These are phyloP conservation scores for Hyperoplus immaculatus DNA, from an alignment of 2,797 vertebrate species.

Conservation along the genomic window DNA sequence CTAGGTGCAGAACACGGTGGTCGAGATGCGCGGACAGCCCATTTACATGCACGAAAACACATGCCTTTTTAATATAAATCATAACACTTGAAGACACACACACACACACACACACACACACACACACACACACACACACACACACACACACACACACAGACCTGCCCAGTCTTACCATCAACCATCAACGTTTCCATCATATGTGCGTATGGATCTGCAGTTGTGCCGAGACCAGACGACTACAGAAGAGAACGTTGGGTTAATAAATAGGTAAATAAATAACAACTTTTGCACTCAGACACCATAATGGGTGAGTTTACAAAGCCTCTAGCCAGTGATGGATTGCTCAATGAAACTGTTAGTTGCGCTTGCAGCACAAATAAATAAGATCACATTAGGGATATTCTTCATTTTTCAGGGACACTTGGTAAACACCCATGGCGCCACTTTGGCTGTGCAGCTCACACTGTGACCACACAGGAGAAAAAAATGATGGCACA, in stretches of 20 bases:
- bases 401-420: slow-evolving; percentile 25
- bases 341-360: slow-evolving; percentile 40
- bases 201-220: neutral
- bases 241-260: neutral
- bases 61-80: neutral
- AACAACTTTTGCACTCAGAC: slow-evolving; percentile 18
- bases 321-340: slow-evolving; percentile 24
- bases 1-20: neutral
- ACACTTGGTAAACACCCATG: slow-evolving; percentile 21
- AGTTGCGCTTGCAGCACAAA: slow-evolving; percentile 35
- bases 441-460: slow-evolving; percentile 13
- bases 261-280: slow-evolving; percentile 30
- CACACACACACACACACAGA: too few species aligned
- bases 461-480: slow-evolving; percentile 7
- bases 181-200: slow-evolving; percentile 6
- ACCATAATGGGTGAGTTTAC: slow-evolving; percentile 35
- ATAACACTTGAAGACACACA: neutral
- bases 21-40: neutral
- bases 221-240: slow-evolving; percentile 7
- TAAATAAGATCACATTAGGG: slow-evolving; percentile 39
- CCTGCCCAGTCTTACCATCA: neutral
- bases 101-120: too few species aligned
- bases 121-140: too few species aligned
- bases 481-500: neutral
- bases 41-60: neutral